Percentiles rank a stretch among this genome's conserved stretches.
Evolutionary conservation across 2,888 invertebrate species (phyloP).

Genomic region (Neoascia interrupta): DNA sequence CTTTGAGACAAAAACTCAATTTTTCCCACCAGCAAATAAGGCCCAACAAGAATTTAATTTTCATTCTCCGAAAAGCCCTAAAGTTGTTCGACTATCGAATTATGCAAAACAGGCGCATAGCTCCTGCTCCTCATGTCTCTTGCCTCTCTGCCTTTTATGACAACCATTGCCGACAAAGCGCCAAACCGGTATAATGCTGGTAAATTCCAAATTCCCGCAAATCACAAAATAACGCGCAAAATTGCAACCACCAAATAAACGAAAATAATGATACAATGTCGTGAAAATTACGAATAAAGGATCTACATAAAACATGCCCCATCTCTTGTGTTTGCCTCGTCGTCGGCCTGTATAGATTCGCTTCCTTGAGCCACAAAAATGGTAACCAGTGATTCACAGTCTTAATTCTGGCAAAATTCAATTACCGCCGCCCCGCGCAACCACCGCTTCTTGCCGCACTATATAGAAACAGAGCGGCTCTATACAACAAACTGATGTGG

Average conservation of each 20-base stretch:
- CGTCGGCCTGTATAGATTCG: not conserved
- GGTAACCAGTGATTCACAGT: slow-evolving; percentile 38
- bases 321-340: not conserved
- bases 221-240: slow-evolving; percentile 45
- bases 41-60: slow-evolving; percentile 22
- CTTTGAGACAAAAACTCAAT: not conserved
- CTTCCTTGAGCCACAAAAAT: slow-evolving; percentile 1
- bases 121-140: not conserved
- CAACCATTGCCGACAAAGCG: slow-evolving; percentile 35
- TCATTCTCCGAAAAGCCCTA: slow-evolving; percentile 9
- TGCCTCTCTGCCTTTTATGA: not conserved
- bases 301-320: slow-evolving; percentile 46
- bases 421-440: slow-evolving; percentile 25
- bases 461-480: no score
- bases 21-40: not conserved
- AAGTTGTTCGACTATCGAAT: slow-evolving; percentile 47
- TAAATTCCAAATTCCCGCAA: slow-evolving; percentile 52
- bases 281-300: slow-evolving; percentile 37
- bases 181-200: slow-evolving; percentile 35
- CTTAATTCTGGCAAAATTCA: slow-evolving; percentile 61
- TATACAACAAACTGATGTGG: no score
- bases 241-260: slow-evolving; percentile 57
- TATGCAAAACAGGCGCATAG: slow-evolving; percentile 48
- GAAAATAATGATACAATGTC: slow-evolving; percentile 39
- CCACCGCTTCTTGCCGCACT: no score